A percentile compares a stretch with the other conserved stretches of the same genome.
Conservation (phyloP, 2,113 vertebrate genomes). For the Sphaerodactylus townsendi region DNA sequence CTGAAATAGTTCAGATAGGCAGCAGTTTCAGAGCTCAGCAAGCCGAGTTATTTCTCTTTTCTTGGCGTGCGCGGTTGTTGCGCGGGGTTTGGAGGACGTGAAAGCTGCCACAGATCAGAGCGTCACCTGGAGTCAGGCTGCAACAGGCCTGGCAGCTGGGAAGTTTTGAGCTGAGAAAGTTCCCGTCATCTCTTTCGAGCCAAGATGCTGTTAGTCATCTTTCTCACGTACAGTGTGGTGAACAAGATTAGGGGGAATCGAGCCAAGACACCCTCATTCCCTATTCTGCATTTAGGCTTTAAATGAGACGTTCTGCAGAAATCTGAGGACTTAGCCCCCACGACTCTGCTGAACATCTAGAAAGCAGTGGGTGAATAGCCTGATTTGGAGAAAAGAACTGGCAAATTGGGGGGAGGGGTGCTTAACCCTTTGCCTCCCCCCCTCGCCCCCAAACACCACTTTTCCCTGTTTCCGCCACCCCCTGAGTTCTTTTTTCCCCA, state of each 20-base stretch:
- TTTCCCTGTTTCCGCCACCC: background rate
- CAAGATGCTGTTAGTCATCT: background rate
- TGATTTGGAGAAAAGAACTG: background rate
- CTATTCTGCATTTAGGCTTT: too few relatives aligned
- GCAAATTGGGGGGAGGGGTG: too few relatives aligned
- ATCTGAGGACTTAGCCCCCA: background rate
- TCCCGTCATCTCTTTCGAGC: slow-evolving; percentile 7
- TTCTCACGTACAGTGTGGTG: background rate
- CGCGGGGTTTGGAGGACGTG: slow-evolving; percentile 12
- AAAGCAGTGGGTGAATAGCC: background rate
- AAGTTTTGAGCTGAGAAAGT: slow-evolving; percentile 21
- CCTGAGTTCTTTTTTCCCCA: background rate
- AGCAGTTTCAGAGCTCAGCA: background rate
- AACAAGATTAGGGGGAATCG: slow-evolving; percentile 16
- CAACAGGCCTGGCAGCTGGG: slow-evolving; percentile 18
- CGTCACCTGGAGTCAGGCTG: slow-evolving; percentile 42
- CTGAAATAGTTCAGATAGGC: background rate
- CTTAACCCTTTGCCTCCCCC: background rate
- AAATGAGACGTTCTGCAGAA: background rate
- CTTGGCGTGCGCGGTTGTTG: background rate
- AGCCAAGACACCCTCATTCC: background rate
- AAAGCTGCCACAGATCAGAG: slow-evolving; percentile 8
- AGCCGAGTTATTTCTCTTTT: slow-evolving; percentile 1
- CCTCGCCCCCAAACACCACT: too few relatives aligned
- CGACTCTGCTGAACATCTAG: background rate